A percentile compares a stretch with the other conserved stretches of the same genome.
These are phyloP conservation scores for Lydus trimaculatus DNA, from an alignment of 2,888 invertebrate species.

Conservation along the genomic window DNA sequence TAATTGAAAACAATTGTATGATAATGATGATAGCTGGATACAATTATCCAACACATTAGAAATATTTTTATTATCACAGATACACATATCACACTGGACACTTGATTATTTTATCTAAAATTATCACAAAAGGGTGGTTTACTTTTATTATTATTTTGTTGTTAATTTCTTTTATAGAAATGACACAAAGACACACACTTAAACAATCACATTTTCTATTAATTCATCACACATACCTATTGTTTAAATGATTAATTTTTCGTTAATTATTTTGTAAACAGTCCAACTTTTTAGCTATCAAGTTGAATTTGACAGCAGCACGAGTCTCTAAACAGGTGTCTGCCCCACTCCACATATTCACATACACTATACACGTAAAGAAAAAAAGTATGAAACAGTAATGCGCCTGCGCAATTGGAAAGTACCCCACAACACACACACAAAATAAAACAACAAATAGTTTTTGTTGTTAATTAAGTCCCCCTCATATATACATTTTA, in stretches of 20 bases:
- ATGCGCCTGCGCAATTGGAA: slow-evolving; percentile 29
- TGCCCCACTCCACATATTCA: slow-evolving; percentile 43
- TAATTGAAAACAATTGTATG: slow-evolving; percentile 36
- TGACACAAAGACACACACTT: neutral
- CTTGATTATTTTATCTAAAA: slow-evolving; percentile 19
- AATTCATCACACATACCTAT: neutral
- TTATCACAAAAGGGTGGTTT: slow-evolving; percentile 13
- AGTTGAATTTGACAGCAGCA: slow-evolving; percentile 49
- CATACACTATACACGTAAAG: slow-evolving; percentile 33
- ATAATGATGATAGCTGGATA: slow-evolving; percentile 34
- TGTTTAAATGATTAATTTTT: neutral
- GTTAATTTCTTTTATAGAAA: neutral
- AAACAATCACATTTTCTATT: neutral
- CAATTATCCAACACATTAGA: slow-evolving; percentile 30
- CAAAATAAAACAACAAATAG: neutral
- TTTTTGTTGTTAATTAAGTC: neutral
- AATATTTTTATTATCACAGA: slow-evolving; percentile 29
- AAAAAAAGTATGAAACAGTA: slow-evolving; percentile 16
- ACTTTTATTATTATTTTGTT: neutral
- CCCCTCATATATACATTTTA: neutral
- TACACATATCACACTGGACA: slow-evolving; percentile 28
- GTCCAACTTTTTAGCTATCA: slow-evolving; percentile 42
- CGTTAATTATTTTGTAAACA: slow-evolving; percentile 43
- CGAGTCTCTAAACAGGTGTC: slow-evolving; percentile 49
- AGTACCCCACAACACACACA: neutral